Evolutionary conservation across 2,888 invertebrate species (phyloP), one percentile per base, ranked within the genome.

Genomic region (Volucella inflata): DNA sequence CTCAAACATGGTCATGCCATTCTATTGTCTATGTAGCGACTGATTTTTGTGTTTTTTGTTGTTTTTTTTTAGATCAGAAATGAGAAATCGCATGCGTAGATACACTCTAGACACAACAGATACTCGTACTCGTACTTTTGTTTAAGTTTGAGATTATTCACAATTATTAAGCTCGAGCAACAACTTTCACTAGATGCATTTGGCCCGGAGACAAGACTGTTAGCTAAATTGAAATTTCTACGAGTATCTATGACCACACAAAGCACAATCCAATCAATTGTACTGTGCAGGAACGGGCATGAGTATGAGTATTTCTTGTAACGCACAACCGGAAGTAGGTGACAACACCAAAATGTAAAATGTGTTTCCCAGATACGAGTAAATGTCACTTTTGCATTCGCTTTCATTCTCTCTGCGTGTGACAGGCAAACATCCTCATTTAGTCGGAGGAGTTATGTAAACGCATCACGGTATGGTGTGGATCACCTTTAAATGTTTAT

Each of bases 361-460:
- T 10, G 12, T 70, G 62, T 72, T 78, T 84, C 79, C 74, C 74
- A 68, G 79, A 68, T 70, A 51, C 65, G 40, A 8, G 46, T 16
- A 40, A 51, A 70, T 50, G 53, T 51, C 36, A 21, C 17, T n/a
- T n/a, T 21, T 60, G 40, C 60, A 59, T 59, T 50, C n/a, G 12
- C 40, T 50, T 42, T 75, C 11, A 36, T n/a, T 44, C 14, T 57
- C 38, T 57, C 71, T 53, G 51, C 78, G 77, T 81, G 80, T 75
- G 84, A 84, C 77, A 72, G 46, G 62, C 81, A 85, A 85, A 85
- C 85, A 85, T 81, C 79, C 84, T 84, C 74, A 60, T 80, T 81
- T 57, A 10, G 53, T 36, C 38, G 38, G 53, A 30, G 30, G 30
- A 53, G 59, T 78, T 67, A 67, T 53, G 78, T 68, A 67, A 82